Evolutionary conservation across 2,888 invertebrate species (phyloP).

Genomic region (Mythimna ferrago): DNA sequence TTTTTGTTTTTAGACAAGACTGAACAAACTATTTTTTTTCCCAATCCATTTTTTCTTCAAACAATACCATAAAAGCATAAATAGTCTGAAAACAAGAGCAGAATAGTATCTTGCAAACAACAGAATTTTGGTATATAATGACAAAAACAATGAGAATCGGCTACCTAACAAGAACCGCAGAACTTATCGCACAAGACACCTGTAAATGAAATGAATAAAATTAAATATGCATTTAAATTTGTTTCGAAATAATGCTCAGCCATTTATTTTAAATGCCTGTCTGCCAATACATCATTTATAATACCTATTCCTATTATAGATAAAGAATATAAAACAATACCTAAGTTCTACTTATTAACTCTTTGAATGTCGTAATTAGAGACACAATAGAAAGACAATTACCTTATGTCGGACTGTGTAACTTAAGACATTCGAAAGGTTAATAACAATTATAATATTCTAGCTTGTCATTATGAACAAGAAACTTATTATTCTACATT

Average conservation of each 20-base stretch:
- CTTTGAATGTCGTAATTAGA: too few species aligned
- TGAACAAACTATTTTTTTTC: not conserved
- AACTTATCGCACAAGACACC: not conserved
- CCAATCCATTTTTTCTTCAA: not conserved
- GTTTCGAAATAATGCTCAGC: conserved; percentile 45
- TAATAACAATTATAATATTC: conserved; percentile 14
- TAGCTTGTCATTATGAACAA: not conserved
- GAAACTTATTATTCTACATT: conserved; percentile 10
- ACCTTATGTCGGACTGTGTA: too few species aligned
- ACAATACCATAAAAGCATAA: not conserved
- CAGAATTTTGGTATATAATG: not conserved
- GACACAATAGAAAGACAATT: too few species aligned
- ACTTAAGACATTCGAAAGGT: too few species aligned
- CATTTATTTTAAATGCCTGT: conserved; percentile 53
- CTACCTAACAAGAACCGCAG: not conserved
- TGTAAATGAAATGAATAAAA: conserved; percentile 2
- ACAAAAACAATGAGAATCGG: not conserved
- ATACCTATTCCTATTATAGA: conserved; percentile 27
- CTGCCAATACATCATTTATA: conserved; percentile 20
- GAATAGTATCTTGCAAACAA: not conserved
- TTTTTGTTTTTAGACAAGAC: too few species aligned
- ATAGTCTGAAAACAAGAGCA: not conserved
- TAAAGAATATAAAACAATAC: conserved; percentile 29
- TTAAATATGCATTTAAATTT: not conserved
- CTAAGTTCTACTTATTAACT: conserved; percentile 33